These are phyloP conservation scores for Molothrus ater DNA, from an alignment of 2,797 vertebrate genomes.

Conservation along the genomic window DNA sequence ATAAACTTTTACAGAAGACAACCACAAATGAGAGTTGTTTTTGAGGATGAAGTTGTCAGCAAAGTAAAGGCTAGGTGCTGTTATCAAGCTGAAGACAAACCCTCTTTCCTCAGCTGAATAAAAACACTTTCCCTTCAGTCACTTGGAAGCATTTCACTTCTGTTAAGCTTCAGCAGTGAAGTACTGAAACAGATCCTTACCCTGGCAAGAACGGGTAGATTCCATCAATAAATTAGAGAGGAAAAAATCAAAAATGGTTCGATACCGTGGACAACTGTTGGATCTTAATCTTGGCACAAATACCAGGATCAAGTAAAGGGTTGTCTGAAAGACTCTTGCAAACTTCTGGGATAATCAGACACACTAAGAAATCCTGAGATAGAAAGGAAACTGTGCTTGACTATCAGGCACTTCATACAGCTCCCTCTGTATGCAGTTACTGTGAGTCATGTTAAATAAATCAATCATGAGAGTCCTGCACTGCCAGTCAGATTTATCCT, in stretches of 20 bases:
- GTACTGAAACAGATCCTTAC: slow-evolving; percentile 17
- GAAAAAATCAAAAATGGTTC: background rate
- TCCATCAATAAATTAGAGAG: background rate
- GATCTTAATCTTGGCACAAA: background rate
- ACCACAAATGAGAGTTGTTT: background rate
- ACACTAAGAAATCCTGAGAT: background rate
- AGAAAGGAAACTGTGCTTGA: background rate
- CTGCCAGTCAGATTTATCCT: slow-evolving; percentile 73
- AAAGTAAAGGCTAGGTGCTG: background rate
- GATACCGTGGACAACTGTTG: background rate
- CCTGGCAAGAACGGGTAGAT: background rate
- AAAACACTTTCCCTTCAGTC: background rate
- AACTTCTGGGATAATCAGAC: background rate
- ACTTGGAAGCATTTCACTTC: slow-evolving; percentile 1
- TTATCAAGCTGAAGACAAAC: background rate
- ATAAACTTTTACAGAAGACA: background rate
- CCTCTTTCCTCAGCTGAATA: background rate
- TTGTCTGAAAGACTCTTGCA: background rate
- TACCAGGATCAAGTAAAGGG: background rate
- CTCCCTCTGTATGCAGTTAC: slow-evolving; percentile 49
- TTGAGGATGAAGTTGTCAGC: background rate
- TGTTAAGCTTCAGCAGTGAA: background rate
- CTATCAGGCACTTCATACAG: background rate
- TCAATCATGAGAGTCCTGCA: slow-evolving; percentile 63
- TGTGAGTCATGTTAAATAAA: slow-evolving; percentile 69